Evolutionary conservation across 2,888 invertebrate species (phyloP).

Genomic region (Meloe dianella): DNA sequence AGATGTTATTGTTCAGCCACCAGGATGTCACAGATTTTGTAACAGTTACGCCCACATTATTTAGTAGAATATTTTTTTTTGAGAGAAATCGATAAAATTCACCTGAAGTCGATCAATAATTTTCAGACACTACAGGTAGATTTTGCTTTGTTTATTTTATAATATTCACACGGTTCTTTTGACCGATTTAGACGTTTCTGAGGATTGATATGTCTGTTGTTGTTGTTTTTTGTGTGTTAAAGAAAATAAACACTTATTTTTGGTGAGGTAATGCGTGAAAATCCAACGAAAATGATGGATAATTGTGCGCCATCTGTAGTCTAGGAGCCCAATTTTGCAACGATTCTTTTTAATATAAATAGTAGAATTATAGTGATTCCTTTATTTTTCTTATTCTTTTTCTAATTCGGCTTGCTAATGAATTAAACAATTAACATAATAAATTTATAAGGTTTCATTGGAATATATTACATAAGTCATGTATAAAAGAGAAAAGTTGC

Average conservation of each 20-base stretch:
- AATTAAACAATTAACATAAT: neutral
- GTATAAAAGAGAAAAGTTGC: neutral
- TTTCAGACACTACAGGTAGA: slow-evolving; percentile 16
- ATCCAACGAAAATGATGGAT: neutral
- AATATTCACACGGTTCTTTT: slow-evolving; percentile 19
- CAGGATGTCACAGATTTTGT: slow-evolving; percentile 1
- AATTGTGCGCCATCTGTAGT: slow-evolving; percentile 2
- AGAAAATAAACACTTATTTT: neutral
- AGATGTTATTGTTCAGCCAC: neutral
- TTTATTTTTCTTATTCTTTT: neutral
- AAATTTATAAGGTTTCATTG: neutral
- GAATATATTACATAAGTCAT: neutral
- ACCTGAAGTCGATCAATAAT: neutral
- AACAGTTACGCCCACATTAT: slow-evolving; percentile 2
- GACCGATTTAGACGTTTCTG: slow-evolving; percentile 14
- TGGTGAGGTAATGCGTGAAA: neutral
- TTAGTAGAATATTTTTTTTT: neutral
- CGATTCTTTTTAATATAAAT: neutral
- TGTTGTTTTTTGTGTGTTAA: neutral
- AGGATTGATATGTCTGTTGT: slow-evolving; percentile 22
- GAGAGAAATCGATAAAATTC: neutral
- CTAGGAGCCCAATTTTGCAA: neutral
- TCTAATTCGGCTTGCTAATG: neutral
- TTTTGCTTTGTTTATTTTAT: slow-evolving; percentile 12
- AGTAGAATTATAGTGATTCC: neutral